Evolutionary conservation across 2,797 vertebrate genomes (phyloP), one percentile per base, ranked within the genome.

Genomic region (Crypturellus tataupa): DNA sequence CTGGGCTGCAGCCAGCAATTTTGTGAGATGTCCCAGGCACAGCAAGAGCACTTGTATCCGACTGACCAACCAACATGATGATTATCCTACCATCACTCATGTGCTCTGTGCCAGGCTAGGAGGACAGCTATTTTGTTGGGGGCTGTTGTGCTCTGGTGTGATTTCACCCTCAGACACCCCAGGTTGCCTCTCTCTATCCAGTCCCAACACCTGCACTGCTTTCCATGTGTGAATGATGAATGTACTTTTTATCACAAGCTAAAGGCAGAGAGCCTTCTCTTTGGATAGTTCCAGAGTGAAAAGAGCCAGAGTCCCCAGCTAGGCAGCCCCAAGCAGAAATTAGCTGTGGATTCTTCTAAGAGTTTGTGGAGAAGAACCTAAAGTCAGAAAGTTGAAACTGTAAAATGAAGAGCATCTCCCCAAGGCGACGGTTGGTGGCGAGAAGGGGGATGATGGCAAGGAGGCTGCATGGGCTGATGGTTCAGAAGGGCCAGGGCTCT

Each of bases 361-460:
- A 84, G 44, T 76, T 76, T 64, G 68, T 71, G 87, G 65, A 86
- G 53, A 35, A 93, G 58, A 88, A 47, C 31, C 85, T 86, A 47
- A 80, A 90, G 63, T 51, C 55, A 80, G 75, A 91, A 72, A 84
- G 39, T 85, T 73, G 83, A 88, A 94, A 59, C 59, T 64, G 31
- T 85, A 79, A 20, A 81, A 84, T 14, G 31, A 88, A 4, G 17
- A 89, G 46, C 2, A 1, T 62, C 73, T 95, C 25, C 19, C 27
- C 59, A 77, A 85, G 89, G 80, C 9, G 0, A 17, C 58, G 88
- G 67, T 79, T 76, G 42, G 70, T 1, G 5, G 37, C 29, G 59
- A 72, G 87, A 72, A 70, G 69, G 78, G 91, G 80, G 40, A 71
- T 1, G 62, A 56, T 78, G 58, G 24, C 47, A 75, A 20, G 44